Evolutionary conservation across 64 coral and sea anemone species (phyloP), one percentile per base, ranked within the genome.

Genomic region (Catalaphyllia jardinei): DNA sequence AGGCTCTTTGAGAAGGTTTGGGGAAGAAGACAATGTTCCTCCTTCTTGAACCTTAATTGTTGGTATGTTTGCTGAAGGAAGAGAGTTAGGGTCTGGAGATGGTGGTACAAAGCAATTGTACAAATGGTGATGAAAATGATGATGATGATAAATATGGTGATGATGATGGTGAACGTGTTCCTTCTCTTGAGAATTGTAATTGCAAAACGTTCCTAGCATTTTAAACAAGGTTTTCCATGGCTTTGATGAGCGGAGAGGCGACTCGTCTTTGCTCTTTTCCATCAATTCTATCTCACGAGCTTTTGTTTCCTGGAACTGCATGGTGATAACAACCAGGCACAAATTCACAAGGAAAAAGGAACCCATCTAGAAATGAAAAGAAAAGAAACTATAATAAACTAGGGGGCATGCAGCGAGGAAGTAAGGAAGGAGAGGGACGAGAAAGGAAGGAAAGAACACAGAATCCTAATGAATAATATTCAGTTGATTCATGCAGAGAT

Each of bases 261-360:
- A 8, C 57, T 67, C 60, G 33, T 71, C 46, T 77, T 87, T 79
- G 75, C 72, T 95, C 46, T 93, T 86, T 63, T 91, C 97, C 60
- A 99, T 89, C 73, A 99, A 29, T 39, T 99, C 88, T 42, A 95
- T 90, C 82, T 99, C 97, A 8, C 97, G 90, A 30, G 88, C 88
- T 84, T 99, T 99, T 14, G 97, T 99, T 79, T 99, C 97, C 60
- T 95, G 97, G 79, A 99, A 99, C 75, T 99, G 97, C 97, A 99
- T 99, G 51, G 97, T 93, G 24, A 99, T 92, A 0, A 99, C 97
- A 30, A 99, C 97, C 31, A 99, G 88, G 59, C 97, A 99, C 88
- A 99, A 86, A 76, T 99, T 99, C 33, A 99, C 97, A 79, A 99
- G 79, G 67, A 99, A 99, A 59, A 99, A 99, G 4, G 97, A 88